Conservation (phyloP, 2,888 invertebrate genomes). For the Gortyna flavago region DNA sequence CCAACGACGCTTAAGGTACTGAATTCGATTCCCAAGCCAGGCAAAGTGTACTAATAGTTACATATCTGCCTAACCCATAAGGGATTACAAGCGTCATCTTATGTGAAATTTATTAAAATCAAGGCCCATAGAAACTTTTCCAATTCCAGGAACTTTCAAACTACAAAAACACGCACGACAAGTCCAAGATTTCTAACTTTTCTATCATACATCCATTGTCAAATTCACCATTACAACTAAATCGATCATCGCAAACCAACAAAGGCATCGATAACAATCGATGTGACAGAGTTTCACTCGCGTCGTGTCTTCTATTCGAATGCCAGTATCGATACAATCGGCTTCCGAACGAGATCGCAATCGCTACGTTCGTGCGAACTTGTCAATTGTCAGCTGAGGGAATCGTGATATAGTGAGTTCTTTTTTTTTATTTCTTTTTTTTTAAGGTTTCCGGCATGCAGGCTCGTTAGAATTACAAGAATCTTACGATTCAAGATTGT, state of each 20-base stretch:
- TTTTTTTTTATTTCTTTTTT: slow-evolving; percentile 10
- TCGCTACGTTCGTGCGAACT: slow-evolving; percentile 75
- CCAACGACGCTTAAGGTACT: not conserved
- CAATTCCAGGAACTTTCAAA: slow-evolving; percentile 29
- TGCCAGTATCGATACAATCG: slow-evolving; percentile 71
- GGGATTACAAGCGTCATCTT: not conserved
- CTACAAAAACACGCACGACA: slow-evolving; percentile 27
- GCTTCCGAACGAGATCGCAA: slow-evolving; percentile 73
- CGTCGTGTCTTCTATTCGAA: slow-evolving; percentile 66
- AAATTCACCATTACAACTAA: slow-evolving; percentile 56
- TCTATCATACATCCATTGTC: slow-evolving; percentile 43
- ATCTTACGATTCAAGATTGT: not conserved
- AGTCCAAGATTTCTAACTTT: slow-evolving; percentile 32
- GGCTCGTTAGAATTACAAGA: slow-evolving; percentile 23
- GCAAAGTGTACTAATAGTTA: not conserved
- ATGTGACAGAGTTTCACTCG: slow-evolving; percentile 67
- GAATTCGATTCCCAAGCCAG: not conserved
- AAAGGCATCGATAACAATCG: slow-evolving; percentile 65
- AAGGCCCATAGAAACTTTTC: not conserved
- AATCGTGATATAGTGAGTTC: slow-evolving; percentile 56
- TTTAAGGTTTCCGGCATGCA: slow-evolving; percentile 25
- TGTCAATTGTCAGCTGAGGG: slow-evolving; percentile 63
- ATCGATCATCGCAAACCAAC: slow-evolving; percentile 64
- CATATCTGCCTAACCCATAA: not conserved
- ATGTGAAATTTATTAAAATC: not conserved